A percentile compares a stretch with the other conserved stretches of the same genome.
Conservation (phyloP, 1,140 invertebrate genomes). For the Drosophila lacteicornis region DNA sequence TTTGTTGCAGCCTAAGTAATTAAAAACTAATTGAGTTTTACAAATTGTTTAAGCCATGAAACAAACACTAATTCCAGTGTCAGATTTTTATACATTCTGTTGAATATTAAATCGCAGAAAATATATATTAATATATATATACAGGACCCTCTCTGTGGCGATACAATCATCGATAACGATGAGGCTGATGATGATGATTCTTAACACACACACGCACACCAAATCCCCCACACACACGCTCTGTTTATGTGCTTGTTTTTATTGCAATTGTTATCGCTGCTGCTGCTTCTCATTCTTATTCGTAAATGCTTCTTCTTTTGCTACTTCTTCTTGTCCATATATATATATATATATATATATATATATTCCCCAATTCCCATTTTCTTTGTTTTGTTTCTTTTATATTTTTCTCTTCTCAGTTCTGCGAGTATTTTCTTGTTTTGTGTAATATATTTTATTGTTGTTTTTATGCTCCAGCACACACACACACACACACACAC, state of each 20-base stretch:
- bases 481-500: conserved; percentile 17
- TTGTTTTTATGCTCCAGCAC: conserved; percentile 40
- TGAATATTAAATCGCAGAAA: not conserved
- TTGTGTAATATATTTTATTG: conserved; percentile 50
- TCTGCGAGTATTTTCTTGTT: conserved; percentile 3
- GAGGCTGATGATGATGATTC: conserved; percentile 15
- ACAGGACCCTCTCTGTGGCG: not conserved
- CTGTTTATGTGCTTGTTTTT: conserved; percentile 44
- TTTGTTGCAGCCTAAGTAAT: not conserved
- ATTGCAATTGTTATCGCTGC: conserved; percentile 47
- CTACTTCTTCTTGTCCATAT: not conserved
- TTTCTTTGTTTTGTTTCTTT: conserved; percentile 25
- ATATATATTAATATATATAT: not conserved
- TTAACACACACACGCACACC: conserved; percentile 4
- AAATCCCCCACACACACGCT: conserved; percentile 3
- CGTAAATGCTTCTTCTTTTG: not conserved
- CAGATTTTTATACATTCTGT: not conserved
- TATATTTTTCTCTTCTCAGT: conserved; percentile 14
- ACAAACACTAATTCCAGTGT: not conserved
- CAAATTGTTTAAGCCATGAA: not conserved
- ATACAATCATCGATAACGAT: conserved; percentile 16
- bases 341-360: conserved; percentile 1
- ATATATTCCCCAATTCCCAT: conserved; percentile 22
- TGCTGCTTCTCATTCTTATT: conserved; percentile 21
- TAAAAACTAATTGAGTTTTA: conserved; percentile 4